phyloP scores from a whole-genome alignment of 2,797 vertebrate species.

The Pteropus rufus region DNA sequence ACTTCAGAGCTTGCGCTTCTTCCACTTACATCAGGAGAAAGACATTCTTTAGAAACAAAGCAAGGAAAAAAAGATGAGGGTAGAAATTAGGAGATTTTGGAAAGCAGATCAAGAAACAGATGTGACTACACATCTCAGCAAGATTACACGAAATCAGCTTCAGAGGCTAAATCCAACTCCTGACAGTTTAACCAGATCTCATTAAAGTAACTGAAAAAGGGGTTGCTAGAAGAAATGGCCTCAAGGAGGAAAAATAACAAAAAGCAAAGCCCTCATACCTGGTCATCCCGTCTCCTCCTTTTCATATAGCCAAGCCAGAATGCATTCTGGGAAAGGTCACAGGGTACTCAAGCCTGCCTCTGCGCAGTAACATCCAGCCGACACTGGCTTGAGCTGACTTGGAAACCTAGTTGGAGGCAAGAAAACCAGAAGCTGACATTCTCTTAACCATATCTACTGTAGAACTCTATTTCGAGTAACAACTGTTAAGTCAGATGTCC shows the following conservation, averaged over 20 bases:
- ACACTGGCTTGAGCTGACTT: not conserved
- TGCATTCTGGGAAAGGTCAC: not conserved
- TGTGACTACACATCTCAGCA: not conserved
- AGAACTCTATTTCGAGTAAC: not conserved
- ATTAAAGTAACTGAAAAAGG: not conserved
- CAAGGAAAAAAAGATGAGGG: not conserved
- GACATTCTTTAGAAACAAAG: not conserved
- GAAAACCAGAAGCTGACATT: not conserved
- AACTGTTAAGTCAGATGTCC: not conserved
- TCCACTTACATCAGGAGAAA: not conserved
- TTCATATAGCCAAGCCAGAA: not conserved
- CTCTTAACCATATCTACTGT: not conserved
- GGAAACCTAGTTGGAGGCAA: not conserved
- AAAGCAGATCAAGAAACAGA: not conserved
- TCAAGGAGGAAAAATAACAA: not conserved
- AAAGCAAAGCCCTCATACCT: not conserved
- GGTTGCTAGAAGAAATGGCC: not conserved
- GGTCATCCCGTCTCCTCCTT: not conserved
- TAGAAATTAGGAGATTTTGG: not conserved
- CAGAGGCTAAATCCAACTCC: not conserved
- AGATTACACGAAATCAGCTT: not conserved
- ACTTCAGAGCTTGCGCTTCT: not conserved
- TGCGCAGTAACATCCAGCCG: not conserved
- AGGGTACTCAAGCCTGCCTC: not conserved
- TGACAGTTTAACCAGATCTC: not conserved